Base-by-base conservation (phyloP, 92 coral and sea anemone species). In the Pocillopora grandis region DNA sequence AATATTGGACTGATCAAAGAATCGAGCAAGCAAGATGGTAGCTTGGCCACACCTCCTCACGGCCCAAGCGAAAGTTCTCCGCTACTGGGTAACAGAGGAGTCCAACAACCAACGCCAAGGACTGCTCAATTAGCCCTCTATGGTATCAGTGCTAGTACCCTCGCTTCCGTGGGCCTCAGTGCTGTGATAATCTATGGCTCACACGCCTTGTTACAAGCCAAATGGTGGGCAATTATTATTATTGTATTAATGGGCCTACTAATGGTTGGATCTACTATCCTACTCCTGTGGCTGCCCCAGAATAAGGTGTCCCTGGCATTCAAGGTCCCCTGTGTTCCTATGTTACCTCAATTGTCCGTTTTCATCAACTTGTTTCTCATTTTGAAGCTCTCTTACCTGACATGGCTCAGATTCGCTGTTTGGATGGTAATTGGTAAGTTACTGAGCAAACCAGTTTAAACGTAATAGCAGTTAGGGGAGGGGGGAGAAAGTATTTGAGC, bases 401-500 rank as follows among this genome's bases (percentile, higher is more conserved):
- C 98, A 11, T 94, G 98, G 98, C 56, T 94, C 35, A 85, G 98
- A 20, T 96, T 96, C 79, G 87, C 90, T 58, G 92, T 96, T 21
- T 96, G 98, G 98, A 92, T 96, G 96, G 88, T 85, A 10, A 81
- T 94, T 58, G 98, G 98, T 96, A 75, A 90, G 98, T 83, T 21
- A 9, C 3, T 12, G 13, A 60, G 31, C 31, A 27, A 27, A 27
- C 31, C 31, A 27, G 31, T 27, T 27, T 27, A 27, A 27, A 27
- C 31, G 31, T 27, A 27, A 27, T 27, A 27, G 31, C 31, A 1
- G 31, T 42, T 42, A 7, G 52, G 52, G 52, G 5, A 42, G 49
- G 52, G 52, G 52, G 8, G 8, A 7, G 5, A 42, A 42, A 42
- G 52, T 42, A 42, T 42, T 42, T 42, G 4, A 42, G 8, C 52